These are phyloP conservation scores for Julus scandinavius DNA, from an alignment of 2,888 invertebrate species.

Conservation along the genomic window DNA sequence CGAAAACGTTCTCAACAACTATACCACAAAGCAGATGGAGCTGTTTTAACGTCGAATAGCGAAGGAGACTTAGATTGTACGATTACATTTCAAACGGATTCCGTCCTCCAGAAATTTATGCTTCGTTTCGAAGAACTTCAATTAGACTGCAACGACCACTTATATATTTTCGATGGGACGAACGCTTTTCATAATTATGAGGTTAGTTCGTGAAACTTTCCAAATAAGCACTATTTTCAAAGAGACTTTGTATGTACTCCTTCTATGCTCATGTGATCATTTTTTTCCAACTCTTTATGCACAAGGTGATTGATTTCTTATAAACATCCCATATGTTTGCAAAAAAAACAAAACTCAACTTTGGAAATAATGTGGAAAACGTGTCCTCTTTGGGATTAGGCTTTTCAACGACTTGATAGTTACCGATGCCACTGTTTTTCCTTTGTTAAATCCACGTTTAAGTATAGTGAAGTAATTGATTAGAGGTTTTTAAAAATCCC, in stretches of 20 bases:
- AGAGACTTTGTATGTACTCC: too few species aligned
- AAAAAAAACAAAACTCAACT: too few species aligned
- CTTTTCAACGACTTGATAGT: not conserved
- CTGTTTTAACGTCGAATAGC: constrained; percentile 88
- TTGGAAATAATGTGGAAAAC: too few species aligned
- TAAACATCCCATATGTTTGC: too few species aligned
- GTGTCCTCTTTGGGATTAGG: not conserved
- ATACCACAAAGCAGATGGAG: constrained; percentile 91
- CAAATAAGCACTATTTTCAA: too few species aligned
- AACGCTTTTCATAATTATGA: constrained; percentile 88
- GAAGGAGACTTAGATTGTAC: constrained; percentile 91
- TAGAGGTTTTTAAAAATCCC: not conserved
- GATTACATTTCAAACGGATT: constrained; percentile 94
- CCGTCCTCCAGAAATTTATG: constrained; percentile 93
- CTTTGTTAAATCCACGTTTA: not conserved
- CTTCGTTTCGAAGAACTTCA: constrained; percentile 90
- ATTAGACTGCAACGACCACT: constrained; percentile 93
- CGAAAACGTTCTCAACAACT: constrained; percentile 88
- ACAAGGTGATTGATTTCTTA: too few species aligned
- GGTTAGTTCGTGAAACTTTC: constrained; percentile 69
- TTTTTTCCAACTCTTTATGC: too few species aligned
- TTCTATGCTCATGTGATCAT: too few species aligned
- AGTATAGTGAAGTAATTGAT: not conserved
- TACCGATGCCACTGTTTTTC: not conserved
- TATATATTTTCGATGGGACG: constrained; percentile 91